Conservation (phyloP, 2,113 vertebrate genomes). For the Cichladusa arquata region DNA sequence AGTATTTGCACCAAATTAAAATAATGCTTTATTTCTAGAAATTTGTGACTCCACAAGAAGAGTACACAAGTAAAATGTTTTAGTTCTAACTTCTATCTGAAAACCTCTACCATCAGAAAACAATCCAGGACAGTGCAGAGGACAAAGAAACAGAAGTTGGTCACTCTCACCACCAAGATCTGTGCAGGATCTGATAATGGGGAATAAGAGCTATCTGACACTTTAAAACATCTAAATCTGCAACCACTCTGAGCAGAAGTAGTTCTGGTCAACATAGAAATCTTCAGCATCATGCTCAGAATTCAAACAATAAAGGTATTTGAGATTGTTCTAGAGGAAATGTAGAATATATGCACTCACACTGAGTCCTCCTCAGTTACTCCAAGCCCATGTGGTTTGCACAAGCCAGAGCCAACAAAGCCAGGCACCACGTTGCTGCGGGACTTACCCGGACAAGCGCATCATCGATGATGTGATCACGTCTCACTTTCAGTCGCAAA, state of each 20-base stretch:
- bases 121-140: background rate
- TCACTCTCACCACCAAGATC: background rate
- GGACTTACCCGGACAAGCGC: slow-evolving; percentile 93
- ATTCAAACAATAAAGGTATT: background rate
- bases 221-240: background rate
- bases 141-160: background rate
- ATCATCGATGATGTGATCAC: slow-evolving; percentile 98
- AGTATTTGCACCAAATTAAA: background rate
- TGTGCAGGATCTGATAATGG: background rate
- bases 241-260: background rate
- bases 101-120: background rate
- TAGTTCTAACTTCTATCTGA: background rate
- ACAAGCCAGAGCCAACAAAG: background rate
- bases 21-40: background rate
- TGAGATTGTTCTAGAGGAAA: background rate
- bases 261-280: background rate
- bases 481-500: slow-evolving; percentile 91
- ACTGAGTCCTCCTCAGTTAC: background rate
- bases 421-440: accelerated
- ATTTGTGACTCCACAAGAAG: background rate
- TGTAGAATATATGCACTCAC: background rate
- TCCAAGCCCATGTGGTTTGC: background rate
- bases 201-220: background rate
- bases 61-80: background rate
- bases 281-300: background rate